Evolutionary conservation across 2,888 invertebrate species (phyloP).

Genomic region (Apeira syringaria): DNA sequence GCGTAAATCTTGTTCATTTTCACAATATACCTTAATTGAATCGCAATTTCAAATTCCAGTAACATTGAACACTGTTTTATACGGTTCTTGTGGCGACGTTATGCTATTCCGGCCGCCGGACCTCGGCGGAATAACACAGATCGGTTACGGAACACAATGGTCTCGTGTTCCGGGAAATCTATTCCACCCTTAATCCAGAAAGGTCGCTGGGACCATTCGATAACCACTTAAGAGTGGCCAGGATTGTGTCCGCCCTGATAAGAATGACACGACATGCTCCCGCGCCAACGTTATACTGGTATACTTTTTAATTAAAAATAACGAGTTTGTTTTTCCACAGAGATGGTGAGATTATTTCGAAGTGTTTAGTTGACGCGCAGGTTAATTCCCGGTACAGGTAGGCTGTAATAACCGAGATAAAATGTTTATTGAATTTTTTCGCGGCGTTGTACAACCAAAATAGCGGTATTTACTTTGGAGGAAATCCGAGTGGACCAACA

Average conservation of each 20-base stretch:
- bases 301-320: constrained; percentile 24
- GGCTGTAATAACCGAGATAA: constrained; percentile 21
- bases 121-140: constrained; percentile 30
- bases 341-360: constrained; percentile 12
- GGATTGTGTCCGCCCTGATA: constrained; percentile 30
- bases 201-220: constrained; percentile 72
- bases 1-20: too few species aligned
- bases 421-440: constrained; percentile 21
- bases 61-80: background rate
- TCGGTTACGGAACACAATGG: constrained; percentile 66
- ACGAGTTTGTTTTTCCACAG: constrained; percentile 10
- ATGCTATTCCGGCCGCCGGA: constrained; percentile 13
- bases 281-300: constrained; percentile 4
- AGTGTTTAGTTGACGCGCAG: constrained; percentile 12
- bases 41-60: too few species aligned
- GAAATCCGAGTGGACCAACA: background rate
- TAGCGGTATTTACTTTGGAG: constrained; percentile 7
- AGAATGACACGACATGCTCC: constrained; percentile 20
- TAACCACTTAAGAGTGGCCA: constrained; percentile 69
- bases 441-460: constrained; percentile 4
- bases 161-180: constrained; percentile 53
- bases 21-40: too few species aligned
- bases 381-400: constrained; percentile 8
- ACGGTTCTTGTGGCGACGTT: constrained; percentile 5
- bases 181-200: constrained; percentile 70